Evolutionary conservation across 2,888 invertebrate genomes (phyloP).

Genomic region (Cephus rjabovi): DNA sequence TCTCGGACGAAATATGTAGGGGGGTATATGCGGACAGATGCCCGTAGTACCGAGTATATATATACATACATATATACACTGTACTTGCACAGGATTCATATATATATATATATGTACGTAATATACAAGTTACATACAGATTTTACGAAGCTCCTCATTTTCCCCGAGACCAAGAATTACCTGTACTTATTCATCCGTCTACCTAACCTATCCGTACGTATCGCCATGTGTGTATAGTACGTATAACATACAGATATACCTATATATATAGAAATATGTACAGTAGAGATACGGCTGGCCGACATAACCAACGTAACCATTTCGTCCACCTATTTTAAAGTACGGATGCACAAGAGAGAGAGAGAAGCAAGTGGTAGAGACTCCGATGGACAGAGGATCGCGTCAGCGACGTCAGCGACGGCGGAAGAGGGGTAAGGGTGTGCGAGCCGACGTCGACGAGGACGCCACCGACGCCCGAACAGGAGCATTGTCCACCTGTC

Average conservation of each 20-base stretch:
- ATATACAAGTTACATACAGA: not conserved
- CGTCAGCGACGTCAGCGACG: not conserved
- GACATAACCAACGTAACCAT: not conserved
- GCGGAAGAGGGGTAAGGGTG: not conserved
- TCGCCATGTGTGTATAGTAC: not conserved
- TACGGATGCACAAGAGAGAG: not conserved
- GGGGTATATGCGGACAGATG: not conserved
- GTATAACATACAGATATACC: not conserved
- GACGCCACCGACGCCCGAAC: slow-evolving; percentile 12
- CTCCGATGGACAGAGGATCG: not conserved
- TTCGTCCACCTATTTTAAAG: not conserved
- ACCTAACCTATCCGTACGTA: not conserved
- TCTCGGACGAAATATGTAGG: slow-evolving; percentile 16
- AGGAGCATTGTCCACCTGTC: slow-evolving; percentile 56
- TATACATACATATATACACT: slow-evolving; percentile 1
- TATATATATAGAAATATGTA: not conserved
- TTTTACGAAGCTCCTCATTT: not conserved
- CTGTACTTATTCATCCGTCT: slow-evolving; percentile 3
- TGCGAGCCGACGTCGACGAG: not conserved
- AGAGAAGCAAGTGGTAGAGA: not conserved
- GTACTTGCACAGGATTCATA: not conserved
- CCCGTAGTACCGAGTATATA: not conserved
- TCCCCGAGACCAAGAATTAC: not conserved
- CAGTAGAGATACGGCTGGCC: not conserved
- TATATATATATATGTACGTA: not conserved